A percentile compares a stretch with the other conserved stretches of the same genome.
phyloP scores from a whole-genome alignment of 2,888 invertebrate species.

The Xestia c-nigrum region DNA sequence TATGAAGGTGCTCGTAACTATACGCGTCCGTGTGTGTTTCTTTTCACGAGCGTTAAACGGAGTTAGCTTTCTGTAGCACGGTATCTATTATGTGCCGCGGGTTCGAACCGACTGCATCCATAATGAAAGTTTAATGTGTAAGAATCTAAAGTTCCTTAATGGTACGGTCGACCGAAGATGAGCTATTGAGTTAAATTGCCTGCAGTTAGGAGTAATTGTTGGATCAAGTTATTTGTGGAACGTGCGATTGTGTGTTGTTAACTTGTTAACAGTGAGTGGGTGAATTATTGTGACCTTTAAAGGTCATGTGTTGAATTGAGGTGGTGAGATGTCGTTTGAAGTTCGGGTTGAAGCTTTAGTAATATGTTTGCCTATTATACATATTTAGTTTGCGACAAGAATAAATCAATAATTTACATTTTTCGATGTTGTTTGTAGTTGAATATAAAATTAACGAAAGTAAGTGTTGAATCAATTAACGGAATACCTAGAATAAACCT shows the following conservation, averaged over 20 bases:
- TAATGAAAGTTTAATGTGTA: conserved; percentile 66
- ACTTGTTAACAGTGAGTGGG: conserved; percentile 24
- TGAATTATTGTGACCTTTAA: conserved; percentile 52
- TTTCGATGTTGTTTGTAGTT: too few relatives aligned
- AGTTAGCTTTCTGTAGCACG: conserved; percentile 2
- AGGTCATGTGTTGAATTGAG: conserved; percentile 31
- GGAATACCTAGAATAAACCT: too few relatives aligned
- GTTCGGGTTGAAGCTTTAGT: conserved; percentile 22
- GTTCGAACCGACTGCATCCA: conserved; percentile 56
- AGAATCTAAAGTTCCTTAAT: conserved; percentile 60
- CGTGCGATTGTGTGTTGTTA: conserved; percentile 29
- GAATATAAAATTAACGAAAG: too few relatives aligned
- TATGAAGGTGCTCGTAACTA: neutral
- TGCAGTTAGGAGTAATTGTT: conserved; percentile 46
- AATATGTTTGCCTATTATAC: neutral
- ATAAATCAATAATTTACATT: too few relatives aligned
- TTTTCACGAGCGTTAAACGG: neutral
- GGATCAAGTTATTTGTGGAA: conserved; percentile 42
- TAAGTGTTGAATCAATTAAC: too few relatives aligned
- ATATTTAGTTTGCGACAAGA: too few relatives aligned
- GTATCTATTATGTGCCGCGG: neutral
- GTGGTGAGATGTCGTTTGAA: conserved; percentile 26
- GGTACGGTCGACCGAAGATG: conserved; percentile 45
- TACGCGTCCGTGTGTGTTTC: neutral
- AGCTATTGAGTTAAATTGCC: conserved; percentile 52